phyloP scores from a whole-genome alignment of 2,113 vertebrate genomes.

The Nannospalax galili region DNA sequence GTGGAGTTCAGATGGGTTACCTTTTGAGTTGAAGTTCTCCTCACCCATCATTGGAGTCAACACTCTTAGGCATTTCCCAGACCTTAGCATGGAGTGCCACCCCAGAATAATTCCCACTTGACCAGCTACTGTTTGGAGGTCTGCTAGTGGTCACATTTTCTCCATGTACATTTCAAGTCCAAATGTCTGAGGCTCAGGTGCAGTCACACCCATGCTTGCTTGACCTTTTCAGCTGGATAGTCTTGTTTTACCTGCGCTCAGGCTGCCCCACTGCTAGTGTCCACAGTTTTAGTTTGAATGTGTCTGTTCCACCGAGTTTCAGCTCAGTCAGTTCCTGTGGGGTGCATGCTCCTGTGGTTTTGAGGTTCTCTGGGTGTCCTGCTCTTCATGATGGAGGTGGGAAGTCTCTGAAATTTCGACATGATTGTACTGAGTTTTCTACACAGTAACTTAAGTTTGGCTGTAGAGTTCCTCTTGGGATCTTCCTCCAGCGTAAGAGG shows the following conservation, averaged over 20 bases:
- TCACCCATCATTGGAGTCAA: not conserved
- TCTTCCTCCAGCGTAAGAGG: not conserved
- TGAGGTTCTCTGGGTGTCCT: not conserved
- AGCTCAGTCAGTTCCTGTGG: not conserved
- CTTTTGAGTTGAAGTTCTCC: not conserved
- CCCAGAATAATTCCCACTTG: not conserved
- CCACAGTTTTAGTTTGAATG: not conserved
- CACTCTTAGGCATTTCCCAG: not conserved
- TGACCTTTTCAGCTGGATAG: not conserved
- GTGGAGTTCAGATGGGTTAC: not conserved
- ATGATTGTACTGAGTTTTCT: not conserved
- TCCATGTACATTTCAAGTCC: not conserved
- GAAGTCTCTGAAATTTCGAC: not conserved
- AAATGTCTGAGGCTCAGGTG: not conserved
- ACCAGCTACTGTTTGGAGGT: not conserved
- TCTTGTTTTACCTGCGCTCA: not conserved
- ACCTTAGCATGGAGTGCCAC: not conserved
- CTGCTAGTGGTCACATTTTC: not conserved
- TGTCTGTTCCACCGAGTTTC: not conserved
- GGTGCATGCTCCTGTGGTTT: not conserved
- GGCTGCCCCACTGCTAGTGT: not conserved
- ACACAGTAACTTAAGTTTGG: not conserved
- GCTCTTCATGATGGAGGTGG: not conserved
- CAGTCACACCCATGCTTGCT: accelerated
- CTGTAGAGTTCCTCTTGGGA: not conserved